Conservation (phyloP, 2,888 invertebrate genomes). For the Coleophora deauratella region DNA sequence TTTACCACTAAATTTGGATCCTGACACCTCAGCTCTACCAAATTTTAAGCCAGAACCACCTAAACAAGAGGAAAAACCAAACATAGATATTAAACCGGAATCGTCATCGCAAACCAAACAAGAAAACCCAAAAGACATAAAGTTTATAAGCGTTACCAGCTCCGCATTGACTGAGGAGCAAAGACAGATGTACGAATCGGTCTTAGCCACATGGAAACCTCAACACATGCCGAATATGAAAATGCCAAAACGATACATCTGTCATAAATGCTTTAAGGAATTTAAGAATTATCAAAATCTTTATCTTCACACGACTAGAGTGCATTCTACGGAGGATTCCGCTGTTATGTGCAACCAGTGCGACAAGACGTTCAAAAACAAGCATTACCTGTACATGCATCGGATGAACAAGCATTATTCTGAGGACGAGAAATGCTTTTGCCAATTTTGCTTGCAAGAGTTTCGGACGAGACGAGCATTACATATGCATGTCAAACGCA, state of each 20-base stretch:
- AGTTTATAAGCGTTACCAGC: conserved; percentile 54
- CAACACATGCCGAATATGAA: conserved; percentile 16
- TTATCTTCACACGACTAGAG: conserved; percentile 56
- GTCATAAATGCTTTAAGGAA: conserved; percentile 56
- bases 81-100: neutral
- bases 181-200: conserved; percentile 60
- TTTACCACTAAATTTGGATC: neutral
- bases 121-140: conserved; percentile 26
- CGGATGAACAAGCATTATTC: conserved; percentile 68
- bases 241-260: conserved; percentile 42
- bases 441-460: conserved; percentile 60
- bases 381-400: conserved; percentile 66
- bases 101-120: neutral
- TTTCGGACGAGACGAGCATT: conserved; percentile 53
- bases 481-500: conserved; percentile 56
- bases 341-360: conserved; percentile 58
- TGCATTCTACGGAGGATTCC: conserved; percentile 57
- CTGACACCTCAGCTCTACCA: neutral
- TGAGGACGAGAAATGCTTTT: conserved; percentile 54
- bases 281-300: conserved; percentile 65
- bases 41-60: neutral
- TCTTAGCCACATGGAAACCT: conserved; percentile 58
- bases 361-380: conserved; percentile 62
- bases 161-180: conserved; percentile 51
- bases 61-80: neutral